Percentiles rank a stretch among this genome's conserved stretches.
Evolutionary conservation across 2,888 invertebrate genomes (phyloP).

Genomic region (Linyphia triangularis): DNA sequence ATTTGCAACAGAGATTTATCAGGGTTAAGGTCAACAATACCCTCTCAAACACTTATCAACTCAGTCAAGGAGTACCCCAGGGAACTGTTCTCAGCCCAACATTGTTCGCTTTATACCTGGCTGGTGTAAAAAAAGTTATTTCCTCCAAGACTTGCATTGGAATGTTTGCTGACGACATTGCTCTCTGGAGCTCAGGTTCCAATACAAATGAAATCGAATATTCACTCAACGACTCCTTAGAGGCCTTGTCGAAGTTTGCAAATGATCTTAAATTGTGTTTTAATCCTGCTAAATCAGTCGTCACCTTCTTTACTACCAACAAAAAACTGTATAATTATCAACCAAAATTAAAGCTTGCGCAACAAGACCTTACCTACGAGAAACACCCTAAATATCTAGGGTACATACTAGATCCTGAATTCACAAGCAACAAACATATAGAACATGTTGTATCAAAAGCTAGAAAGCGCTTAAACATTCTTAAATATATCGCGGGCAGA

Average conservation of each 20-base stretch:
- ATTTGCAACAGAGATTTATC: neutral
- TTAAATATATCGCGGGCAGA: constrained; percentile 28
- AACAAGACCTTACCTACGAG: neutral
- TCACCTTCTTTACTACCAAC: no score
- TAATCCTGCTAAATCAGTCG: neutral
- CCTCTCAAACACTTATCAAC: neutral
- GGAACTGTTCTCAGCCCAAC: neutral
- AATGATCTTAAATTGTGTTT: constrained; percentile 8
- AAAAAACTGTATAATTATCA: neutral
- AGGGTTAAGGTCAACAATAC: neutral
- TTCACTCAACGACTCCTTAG: no score
- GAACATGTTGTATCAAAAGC: neutral
- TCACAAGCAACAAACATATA: no score
- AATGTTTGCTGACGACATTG: neutral
- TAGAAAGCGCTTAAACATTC: neutral
- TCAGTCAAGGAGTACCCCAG: neutral
- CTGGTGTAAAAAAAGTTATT: neutral
- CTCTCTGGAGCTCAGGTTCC: no score
- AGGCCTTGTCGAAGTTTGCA: neutral
- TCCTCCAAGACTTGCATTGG: neutral
- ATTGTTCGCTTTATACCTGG: neutral
- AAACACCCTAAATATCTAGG: no score
- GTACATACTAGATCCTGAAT: no score
- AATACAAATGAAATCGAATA: no score
- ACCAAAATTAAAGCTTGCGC: neutral